Percentiles rank a stretch among this genome's conserved stretches.
Conservation (phyloP, 2,888 invertebrate species). For the Acleris holmiana region DNA sequence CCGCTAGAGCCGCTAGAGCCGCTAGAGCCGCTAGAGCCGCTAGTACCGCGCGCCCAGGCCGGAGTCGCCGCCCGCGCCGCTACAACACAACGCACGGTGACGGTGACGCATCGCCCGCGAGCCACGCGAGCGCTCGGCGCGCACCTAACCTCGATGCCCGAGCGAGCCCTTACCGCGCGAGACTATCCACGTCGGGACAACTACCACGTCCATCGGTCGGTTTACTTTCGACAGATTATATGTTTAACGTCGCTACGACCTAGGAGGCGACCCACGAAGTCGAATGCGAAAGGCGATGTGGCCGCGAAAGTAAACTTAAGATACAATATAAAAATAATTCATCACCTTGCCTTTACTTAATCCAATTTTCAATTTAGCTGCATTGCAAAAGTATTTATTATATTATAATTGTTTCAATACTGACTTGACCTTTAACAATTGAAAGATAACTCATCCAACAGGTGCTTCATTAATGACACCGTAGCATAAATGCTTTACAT, state of each 20-base stretch:
- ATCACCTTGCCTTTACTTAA: conserved; percentile 43
- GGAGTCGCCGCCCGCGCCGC: conserved; percentile 60
- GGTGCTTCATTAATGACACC: conserved; percentile 7
- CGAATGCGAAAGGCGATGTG: conserved; percentile 45
- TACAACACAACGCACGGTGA: conserved; percentile 60
- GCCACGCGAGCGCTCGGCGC: too few species aligned
- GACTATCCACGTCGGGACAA: background rate
- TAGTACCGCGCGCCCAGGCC: conserved; percentile 64
- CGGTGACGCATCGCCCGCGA: conserved; percentile 45
- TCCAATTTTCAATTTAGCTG: conserved; percentile 45
- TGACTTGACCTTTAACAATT: conserved; percentile 4
- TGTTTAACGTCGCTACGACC: conserved; percentile 52
- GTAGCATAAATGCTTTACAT: conserved; percentile 3
- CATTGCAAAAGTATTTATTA: conserved; percentile 45
- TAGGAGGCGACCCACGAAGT: conserved; percentile 56
- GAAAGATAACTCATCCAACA: conserved; percentile 10
- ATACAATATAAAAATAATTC: conserved; percentile 40
- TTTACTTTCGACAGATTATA: conserved; percentile 1
- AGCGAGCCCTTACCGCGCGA: too few species aligned
- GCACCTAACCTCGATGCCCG: background rate
- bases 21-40: conserved; percentile 2
- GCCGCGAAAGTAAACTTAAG: conserved; percentile 33
- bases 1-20: conserved; percentile 68
- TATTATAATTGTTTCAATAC: conserved; percentile 3
- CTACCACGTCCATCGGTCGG: background rate